Base-by-base conservation (phyloP, 2,797 vertebrate genomes). In the Euthynnus affinis region DNA sequence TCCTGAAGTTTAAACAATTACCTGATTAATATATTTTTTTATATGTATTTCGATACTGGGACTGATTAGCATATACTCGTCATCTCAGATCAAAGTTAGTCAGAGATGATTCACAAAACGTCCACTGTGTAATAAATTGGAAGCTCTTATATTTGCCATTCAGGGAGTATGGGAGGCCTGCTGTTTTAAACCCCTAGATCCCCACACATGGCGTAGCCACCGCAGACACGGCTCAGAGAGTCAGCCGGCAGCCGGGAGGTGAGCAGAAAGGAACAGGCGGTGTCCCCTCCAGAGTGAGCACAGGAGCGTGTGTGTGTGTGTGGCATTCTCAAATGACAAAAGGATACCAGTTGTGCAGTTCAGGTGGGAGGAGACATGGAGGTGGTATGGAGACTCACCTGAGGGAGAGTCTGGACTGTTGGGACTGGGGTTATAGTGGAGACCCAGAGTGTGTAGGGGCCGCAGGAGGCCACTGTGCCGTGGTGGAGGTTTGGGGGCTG, bases 181-280 rank as follows among this genome's bases (percentile, higher is more conserved):
- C 94, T 95, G 94, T 94, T 95, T 90, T 91, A 94, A 95, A 91
- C 94, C 95, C 91, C 92, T 85, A 95, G 94, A 94, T 94, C 92
- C 93, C 93, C 94, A 95, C 92, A 95, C 94, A 95, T 95, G 95
- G 94, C 85, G 91, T 84, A 89, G 92, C 88, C 91, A 93, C 91
- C 89, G 88, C 90, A 94, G 93, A 94, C 92, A 94, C 93, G 91
- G 90, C 92, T 93, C 91, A 94, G 77, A 91, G 93, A 94, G 86
- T 89, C 93, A 92, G 91, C 84, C 92, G 71, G 92, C 93, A 93
- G 92, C 90, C 91, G 90, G 89, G 93, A 93, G 93, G 92, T 90
- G 92, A 94, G 89, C 84, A 84, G 86, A 92, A 88, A 93, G 90
- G 92, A 93, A 94, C 94, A 94, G 93, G 93, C 93, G 90, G 93